Conservation (phyloP, 2,888 invertebrate species). For the Erannis defoliaria region DNA sequence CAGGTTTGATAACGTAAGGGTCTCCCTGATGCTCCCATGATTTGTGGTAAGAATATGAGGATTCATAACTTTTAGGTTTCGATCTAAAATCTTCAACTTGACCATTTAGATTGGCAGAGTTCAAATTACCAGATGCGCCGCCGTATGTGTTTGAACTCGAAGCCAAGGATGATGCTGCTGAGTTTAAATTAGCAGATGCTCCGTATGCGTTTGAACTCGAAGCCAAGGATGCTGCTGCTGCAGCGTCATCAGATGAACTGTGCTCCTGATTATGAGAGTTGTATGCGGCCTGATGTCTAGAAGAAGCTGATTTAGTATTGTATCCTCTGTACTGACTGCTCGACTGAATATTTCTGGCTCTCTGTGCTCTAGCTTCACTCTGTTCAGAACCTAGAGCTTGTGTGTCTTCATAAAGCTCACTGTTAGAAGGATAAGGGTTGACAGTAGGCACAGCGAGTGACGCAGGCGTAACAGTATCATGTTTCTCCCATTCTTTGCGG, state of each 20-base stretch:
- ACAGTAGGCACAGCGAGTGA: constrained; percentile 56
- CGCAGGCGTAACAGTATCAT: constrained; percentile 53
- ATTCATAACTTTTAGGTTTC: constrained; percentile 79
- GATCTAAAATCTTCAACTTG: constrained; percentile 57
- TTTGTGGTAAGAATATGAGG: constrained; percentile 82
- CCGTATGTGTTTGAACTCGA: constrained; percentile 41
- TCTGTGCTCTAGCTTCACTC: constrained; percentile 50
- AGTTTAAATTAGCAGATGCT: constrained; percentile 31
- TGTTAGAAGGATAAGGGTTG: constrained; percentile 62
- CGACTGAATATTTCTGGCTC: constrained; percentile 54
- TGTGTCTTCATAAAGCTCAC: constrained; percentile 68
- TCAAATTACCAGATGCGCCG: constrained; percentile 30
- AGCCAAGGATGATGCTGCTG: constrained; percentile 13
- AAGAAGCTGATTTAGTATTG: constrained; percentile 57
- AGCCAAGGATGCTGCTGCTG: constrained; percentile 14
- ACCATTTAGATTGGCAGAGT: constrained; percentile 46
- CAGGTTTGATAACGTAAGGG: constrained; percentile 79
- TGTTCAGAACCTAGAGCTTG: constrained; percentile 49
- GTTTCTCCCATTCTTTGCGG: constrained; percentile 80
- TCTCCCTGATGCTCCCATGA: constrained; percentile 84
- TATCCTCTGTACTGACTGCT: constrained; percentile 54
- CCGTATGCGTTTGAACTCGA: constrained; percentile 43
- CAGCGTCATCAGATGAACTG: constrained; percentile 36
- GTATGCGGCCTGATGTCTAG: constrained; percentile 57
- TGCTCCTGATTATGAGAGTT: constrained; percentile 50